Conservation (phyloP, 1,140 invertebrate species). For the Drosophila quadrilineata region DNA sequence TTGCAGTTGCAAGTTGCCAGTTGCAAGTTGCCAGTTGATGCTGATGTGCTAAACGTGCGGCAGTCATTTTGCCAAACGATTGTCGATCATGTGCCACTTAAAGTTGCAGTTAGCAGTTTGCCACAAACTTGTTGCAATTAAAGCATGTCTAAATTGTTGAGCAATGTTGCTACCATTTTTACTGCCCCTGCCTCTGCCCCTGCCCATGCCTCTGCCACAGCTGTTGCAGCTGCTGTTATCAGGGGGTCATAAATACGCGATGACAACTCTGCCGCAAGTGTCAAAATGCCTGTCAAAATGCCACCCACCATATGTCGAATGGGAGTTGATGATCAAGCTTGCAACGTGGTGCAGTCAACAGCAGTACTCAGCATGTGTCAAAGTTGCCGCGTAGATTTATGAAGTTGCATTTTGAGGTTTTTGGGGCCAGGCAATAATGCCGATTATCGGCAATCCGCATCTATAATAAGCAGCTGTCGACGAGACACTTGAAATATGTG, state of each 20-base stretch:
- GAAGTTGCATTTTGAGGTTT: constrained; percentile 40
- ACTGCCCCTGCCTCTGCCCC: no score
- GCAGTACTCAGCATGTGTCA: constrained; percentile 45
- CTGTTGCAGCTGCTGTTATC: constrained; percentile 21
- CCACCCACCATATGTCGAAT: constrained; percentile 57
- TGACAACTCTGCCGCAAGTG: constrained; percentile 62
- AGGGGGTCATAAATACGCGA: constrained; percentile 48
- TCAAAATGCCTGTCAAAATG: constrained; percentile 65
- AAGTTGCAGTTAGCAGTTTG: constrained; percentile 32
- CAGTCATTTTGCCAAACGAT: constrained; percentile 77
- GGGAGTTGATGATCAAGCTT: constrained; percentile 36
- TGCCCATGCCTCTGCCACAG: no score
- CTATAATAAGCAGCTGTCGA: constrained; percentile 76
- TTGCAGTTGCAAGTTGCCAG: not conserved
- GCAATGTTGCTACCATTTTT: no score
- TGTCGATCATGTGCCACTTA: constrained; percentile 70
- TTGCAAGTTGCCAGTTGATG: constrained; percentile 13
- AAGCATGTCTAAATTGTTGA: constrained; percentile 37
- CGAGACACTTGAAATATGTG: constrained; percentile 70
- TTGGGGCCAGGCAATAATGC: constrained; percentile 53
- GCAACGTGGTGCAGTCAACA: constrained; percentile 4
- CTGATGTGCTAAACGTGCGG: constrained; percentile 76
- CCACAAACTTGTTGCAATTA: constrained; percentile 61
- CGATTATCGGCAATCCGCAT: constrained; percentile 55
- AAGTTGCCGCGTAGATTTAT: constrained; percentile 64